A percentile compares a stretch with the other conserved stretches of the same genome.
Evolutionary conservation across 2,888 invertebrate species (phyloP).

Genomic region (Stenurella melanura): DNA sequence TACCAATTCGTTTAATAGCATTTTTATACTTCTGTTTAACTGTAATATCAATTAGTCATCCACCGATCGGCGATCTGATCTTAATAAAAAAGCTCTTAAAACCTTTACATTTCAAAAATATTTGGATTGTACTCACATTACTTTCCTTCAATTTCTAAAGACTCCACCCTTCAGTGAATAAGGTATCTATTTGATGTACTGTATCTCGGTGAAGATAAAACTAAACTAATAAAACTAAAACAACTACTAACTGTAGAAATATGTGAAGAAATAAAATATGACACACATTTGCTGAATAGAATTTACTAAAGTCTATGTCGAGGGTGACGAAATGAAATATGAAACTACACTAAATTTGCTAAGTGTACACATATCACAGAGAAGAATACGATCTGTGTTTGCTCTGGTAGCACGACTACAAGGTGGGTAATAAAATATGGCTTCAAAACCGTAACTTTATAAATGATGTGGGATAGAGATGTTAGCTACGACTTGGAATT

Average conservation of each 20-base stretch:
- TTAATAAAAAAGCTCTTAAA: too few relatives aligned
- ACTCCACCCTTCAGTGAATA: background rate
- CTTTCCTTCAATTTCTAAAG: background rate
- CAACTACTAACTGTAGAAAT: constrained; percentile 12
- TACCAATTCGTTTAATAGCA: too few relatives aligned
- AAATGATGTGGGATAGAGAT: too few relatives aligned
- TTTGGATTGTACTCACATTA: constrained; percentile 5
- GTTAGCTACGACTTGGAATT: too few relatives aligned
- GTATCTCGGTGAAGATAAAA: background rate
- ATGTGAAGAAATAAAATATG: constrained; percentile 44
- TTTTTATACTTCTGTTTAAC: too few relatives aligned
- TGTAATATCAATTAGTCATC: too few relatives aligned
- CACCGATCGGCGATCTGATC: too few relatives aligned
- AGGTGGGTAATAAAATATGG: background rate
- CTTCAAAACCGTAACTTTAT: background rate
- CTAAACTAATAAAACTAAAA: constrained; percentile 24
- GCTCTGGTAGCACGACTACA: constrained; percentile 11
- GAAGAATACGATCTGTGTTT: constrained; percentile 34
- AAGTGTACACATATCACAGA: constrained; percentile 47
- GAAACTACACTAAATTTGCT: constrained; percentile 46
- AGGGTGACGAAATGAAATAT: constrained; percentile 48
- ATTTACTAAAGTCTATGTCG: constrained; percentile 40
- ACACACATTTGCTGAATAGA: constrained; percentile 48
- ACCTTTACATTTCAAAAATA: too few relatives aligned
- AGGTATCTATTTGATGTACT: background rate